phyloP scores from a whole-genome alignment of 1,140 invertebrate genomes.

The Brachionus rubens region DNA sequence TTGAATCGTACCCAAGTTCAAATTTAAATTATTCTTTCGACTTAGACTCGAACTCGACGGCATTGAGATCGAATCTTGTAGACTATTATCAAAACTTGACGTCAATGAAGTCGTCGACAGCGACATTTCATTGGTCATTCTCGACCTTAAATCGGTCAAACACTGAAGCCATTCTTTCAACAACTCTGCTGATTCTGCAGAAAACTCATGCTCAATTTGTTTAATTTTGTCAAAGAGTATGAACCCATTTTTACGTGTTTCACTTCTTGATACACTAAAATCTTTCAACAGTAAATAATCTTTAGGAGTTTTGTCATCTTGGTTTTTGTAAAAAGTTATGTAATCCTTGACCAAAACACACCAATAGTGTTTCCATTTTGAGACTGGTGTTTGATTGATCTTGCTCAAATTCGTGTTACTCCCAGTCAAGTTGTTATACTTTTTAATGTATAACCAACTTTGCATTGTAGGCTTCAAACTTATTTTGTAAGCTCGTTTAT shows the following conservation, averaged over 20 bases:
- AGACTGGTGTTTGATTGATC: not conserved
- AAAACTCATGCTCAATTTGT: conserved; percentile 44
- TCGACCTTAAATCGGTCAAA: not conserved
- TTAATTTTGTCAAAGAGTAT: conserved; percentile 31
- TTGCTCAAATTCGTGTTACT: not conserved
- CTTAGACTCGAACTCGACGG: not conserved
- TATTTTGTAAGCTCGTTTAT: conserved; percentile 17
- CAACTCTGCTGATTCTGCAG: not conserved
- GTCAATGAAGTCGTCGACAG: not conserved
- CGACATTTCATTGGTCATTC: not conserved
- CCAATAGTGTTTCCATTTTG: conserved; percentile 37
- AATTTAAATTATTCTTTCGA: not conserved
- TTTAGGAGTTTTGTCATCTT: conserved; percentile 37
- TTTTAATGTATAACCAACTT: conserved; percentile 29
- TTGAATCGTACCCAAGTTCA: not conserved
- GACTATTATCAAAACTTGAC: conserved; percentile 1
- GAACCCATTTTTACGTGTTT: not conserved
- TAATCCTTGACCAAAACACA: conserved; percentile 34
- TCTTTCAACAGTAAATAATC: conserved; percentile 36
- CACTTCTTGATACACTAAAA: conserved; percentile 20
- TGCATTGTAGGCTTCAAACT: conserved; percentile 27
- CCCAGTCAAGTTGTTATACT: not conserved
- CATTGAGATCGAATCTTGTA: not conserved
- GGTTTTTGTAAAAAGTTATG: conserved; percentile 42
- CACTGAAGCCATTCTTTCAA: conserved; percentile 38